Conservation (phyloP, 2,888 invertebrate genomes). For the Mimumesa dahlbomi region DNA sequence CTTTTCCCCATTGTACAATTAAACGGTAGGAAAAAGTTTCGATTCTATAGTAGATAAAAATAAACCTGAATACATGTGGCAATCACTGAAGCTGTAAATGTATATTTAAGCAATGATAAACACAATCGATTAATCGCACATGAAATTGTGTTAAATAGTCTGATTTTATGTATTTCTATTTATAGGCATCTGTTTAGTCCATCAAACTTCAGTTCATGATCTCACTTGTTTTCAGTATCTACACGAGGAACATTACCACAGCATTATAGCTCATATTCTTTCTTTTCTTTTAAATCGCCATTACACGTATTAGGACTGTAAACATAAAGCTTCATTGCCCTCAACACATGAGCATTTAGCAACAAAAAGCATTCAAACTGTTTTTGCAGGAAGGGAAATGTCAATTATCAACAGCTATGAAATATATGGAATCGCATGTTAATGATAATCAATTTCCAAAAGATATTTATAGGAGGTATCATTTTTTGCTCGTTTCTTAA, state of each 20-base stretch:
- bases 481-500: not conserved
- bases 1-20: too few species aligned
- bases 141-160: slow-evolving; percentile 14
- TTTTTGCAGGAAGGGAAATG: not conserved
- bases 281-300: too few species aligned
- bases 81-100: not conserved
- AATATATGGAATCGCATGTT: slow-evolving; percentile 3
- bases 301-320: slow-evolving; percentile 8
- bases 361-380: slow-evolving; percentile 24
- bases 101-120: slow-evolving; percentile 3
- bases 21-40: too few species aligned
- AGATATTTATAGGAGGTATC: not conserved
- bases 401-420: slow-evolving; percentile 17
- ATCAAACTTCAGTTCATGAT: slow-evolving; percentile 8
- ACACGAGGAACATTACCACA: slow-evolving; percentile 1
- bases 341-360: slow-evolving; percentile 18
- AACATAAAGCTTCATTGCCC: slow-evolving; percentile 41
- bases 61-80: slow-evolving; percentile 52
- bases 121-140: slow-evolving; percentile 13
- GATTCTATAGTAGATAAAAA: slow-evolving; percentile 9
- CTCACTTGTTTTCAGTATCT: slow-evolving; percentile 2
- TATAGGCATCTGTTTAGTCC: slow-evolving; percentile 17
- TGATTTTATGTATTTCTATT: slow-evolving; percentile 8
- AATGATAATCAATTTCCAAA: slow-evolving; percentile 4
- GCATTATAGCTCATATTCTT: too few species aligned